Conservation (phyloP, 2,113 vertebrate genomes). For the Datnioides undecimradiatus region DNA sequence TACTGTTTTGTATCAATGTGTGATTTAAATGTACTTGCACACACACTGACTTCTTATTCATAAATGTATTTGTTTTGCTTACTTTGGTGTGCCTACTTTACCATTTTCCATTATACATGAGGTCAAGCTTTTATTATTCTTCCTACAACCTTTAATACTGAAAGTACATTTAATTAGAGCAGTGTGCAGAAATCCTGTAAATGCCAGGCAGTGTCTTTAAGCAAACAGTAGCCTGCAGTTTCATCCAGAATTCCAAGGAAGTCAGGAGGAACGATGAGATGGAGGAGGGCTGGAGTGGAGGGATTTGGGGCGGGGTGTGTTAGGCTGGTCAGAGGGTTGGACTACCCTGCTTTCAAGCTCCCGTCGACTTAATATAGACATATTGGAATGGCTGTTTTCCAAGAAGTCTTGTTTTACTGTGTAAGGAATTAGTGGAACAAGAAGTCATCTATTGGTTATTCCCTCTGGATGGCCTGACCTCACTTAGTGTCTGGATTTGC, state of each 20-base stretch:
- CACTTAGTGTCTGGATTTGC: constrained; percentile 89
- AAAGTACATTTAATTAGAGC: constrained; percentile 42
- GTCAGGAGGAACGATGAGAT: constrained; percentile 31
- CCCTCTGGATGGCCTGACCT: constrained; percentile 88
- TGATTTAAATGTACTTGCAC: background rate
- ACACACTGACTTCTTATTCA: background rate
- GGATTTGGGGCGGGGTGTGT: constrained; percentile 63
- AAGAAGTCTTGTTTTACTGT: constrained; percentile 89
- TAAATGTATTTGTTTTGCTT: background rate
- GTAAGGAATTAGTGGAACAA: constrained; percentile 92
- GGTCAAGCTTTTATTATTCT: constrained; percentile 23
- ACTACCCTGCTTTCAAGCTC: constrained; percentile 76
- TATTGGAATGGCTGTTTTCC: constrained; percentile 91
- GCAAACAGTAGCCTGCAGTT: constrained; percentile 51
- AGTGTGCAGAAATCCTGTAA: constrained; percentile 34
- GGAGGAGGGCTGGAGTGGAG: constrained; percentile 36
- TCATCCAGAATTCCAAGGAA: constrained; percentile 47
- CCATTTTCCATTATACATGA: constrained; percentile 7
- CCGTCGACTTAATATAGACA: constrained; percentile 83
- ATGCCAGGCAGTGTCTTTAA: constrained; percentile 43
- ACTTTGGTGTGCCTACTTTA: constrained; percentile 16
- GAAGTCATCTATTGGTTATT: constrained; percentile 94
- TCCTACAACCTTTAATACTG: constrained; percentile 21
- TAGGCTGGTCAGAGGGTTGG: constrained; percentile 62
- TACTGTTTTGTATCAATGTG: background rate